phyloP scores from a whole-genome alignment of 1,140 invertebrate genomes.

The Ceratina calcarata region DNA sequence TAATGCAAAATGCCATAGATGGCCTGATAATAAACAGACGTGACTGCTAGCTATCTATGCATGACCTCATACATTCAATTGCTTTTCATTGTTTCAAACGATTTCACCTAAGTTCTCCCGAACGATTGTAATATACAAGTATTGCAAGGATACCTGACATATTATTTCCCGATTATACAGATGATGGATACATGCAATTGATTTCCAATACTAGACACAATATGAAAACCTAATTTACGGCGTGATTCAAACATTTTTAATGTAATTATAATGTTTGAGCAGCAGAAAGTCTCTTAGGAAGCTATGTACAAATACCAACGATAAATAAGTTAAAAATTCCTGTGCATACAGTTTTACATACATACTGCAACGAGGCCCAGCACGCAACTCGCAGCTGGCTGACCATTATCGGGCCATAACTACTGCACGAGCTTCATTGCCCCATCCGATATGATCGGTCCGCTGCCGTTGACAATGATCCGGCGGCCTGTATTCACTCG shows the following conservation, averaged over 20 bases:
- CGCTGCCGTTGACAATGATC: slow-evolving; percentile 49
- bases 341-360: background rate
- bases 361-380: background rate
- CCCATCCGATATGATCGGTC: slow-evolving; percentile 55
- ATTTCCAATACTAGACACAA: background rate
- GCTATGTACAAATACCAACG: no score
- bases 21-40: slow-evolving; percentile 25
- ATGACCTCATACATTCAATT: slow-evolving; percentile 5
- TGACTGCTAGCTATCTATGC: slow-evolving; percentile 11
- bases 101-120: slow-evolving; percentile 16
- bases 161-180: background rate
- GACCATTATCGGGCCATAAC: slow-evolving; percentile 54
- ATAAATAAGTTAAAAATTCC: slow-evolving; percentile 57
- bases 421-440: slow-evolving; percentile 52
- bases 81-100: slow-evolving; percentile 1
- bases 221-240: no score
- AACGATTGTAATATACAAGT: background rate
- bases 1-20: background rate
- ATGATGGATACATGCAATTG: background rate
- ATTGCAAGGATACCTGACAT: background rate
- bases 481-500: slow-evolving; percentile 49
- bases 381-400: slow-evolving; percentile 50
- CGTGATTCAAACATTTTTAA: background rate
- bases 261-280: no score
- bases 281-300: no score